Conservation (phyloP, 2,888 invertebrate species). For the Calameuta pallipes region DNA sequence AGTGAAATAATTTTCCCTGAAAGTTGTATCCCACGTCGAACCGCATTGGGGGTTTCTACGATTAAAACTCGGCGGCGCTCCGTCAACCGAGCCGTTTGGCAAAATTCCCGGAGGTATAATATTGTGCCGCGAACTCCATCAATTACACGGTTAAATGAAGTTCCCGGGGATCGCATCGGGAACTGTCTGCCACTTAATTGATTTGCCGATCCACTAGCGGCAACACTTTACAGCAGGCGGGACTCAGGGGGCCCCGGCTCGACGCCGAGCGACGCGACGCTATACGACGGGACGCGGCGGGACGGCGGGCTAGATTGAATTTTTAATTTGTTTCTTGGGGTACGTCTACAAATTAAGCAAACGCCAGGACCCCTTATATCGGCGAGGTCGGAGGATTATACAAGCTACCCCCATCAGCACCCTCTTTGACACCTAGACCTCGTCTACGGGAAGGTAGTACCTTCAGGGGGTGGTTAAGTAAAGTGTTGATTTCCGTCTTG, state of each 20-base stretch:
- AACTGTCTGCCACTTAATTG: slow-evolving; percentile 22
- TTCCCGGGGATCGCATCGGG: slow-evolving; percentile 8
- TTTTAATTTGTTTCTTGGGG: slow-evolving; percentile 32
- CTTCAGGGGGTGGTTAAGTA: too few species aligned
- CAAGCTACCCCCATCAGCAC: too few species aligned
- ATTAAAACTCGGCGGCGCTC: slow-evolving; percentile 11
- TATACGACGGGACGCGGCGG: too few species aligned
- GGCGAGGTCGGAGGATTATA: too few species aligned
- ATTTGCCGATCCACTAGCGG: slow-evolving; percentile 14
- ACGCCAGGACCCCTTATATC: slow-evolving; percentile 14
- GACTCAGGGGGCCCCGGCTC: background rate
- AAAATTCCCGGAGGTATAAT: slow-evolving; percentile 8
- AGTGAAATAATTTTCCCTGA: too few species aligned
- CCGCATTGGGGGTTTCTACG: slow-evolving; percentile 4
- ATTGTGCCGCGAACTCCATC: slow-evolving; percentile 11
- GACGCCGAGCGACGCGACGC: background rate
- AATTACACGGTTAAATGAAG: slow-evolving; percentile 23
- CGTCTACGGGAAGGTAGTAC: too few species aligned
- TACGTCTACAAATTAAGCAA: slow-evolving; percentile 33
- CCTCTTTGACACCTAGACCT: too few species aligned
- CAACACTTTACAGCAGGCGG: background rate
- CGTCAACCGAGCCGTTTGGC: too few species aligned
- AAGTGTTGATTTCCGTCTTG: too few species aligned
- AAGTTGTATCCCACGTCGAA: too few species aligned
- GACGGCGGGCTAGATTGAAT: slow-evolving; percentile 32